Evolutionary conservation across 2,113 vertebrate genomes (phyloP), one percentile per base, ranked within the genome.

Genomic region (Sinocyclocheilus grahami): DNA sequence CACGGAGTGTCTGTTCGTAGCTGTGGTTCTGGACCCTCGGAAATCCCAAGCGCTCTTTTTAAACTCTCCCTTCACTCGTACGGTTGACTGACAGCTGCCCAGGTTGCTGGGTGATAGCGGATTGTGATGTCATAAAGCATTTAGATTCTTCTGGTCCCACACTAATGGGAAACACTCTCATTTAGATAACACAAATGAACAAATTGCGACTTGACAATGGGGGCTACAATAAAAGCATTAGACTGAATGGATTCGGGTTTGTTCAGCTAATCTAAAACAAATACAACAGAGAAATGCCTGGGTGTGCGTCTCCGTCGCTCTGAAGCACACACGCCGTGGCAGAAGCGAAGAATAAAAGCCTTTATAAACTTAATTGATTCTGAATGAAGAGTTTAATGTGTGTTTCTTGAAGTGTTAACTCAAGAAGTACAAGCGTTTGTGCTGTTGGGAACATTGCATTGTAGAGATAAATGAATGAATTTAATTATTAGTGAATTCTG

Each of bases 171-270:
- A 22, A 53, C 30, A 42, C 82, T 83, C 76, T 87, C 86, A 90
- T 89, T 86, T 87, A 91, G 87, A 82, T 78, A 85, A 78, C 20
- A 33, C 37, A 42, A 76, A 71, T 69, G 11, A 51, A 88, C 90
- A 53, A 79, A 67, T 79, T 91, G 93, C 88, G 90, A 91, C 89
- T 91, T 92, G 89, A 91, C 92, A 91, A 87, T 84, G 86, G 85
- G 71, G 86, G 5, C 78, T 85, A 91, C 88, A 91, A 91, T 94
- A 90, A 94, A 93, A 91, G 91, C 89, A 92, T 93, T 91, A 92
- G 90, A 78, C 78, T 82, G 13, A 39, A 85, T n/a, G 51, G 85
- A 58, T 86, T 87, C 48, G 30, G 58, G 72, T 82, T 78, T 85
- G 78, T 62, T 86, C 85, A 11, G 83, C 87, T 91, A 90, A 30